Evolutionary conservation across 1,140 invertebrate species (phyloP).

Genomic region (Trichomalopsis sarcophagae): DNA sequence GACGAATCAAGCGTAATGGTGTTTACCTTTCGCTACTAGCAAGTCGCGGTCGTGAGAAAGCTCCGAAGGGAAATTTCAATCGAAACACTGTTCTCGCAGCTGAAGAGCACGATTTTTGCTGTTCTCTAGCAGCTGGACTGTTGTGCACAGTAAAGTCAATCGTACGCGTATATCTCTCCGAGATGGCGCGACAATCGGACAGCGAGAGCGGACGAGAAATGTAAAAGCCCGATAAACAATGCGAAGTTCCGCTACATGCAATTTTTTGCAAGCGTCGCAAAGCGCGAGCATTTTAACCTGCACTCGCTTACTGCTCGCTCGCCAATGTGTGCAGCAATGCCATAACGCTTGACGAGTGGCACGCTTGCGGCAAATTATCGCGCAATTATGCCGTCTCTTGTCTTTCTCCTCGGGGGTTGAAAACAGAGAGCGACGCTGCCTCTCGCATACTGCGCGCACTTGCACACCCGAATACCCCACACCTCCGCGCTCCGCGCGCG

Average conservation of each 20-base stretch:
- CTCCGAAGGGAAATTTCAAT: not conserved
- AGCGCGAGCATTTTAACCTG: not conserved
- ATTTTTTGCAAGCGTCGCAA: not conserved
- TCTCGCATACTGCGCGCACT: not conserved
- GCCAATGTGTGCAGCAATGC: not conserved
- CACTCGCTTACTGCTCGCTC: not conserved
- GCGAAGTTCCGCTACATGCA: not conserved
- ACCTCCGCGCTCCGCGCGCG: not conserved
- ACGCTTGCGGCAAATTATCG: slow-evolving; percentile 14
- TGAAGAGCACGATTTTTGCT: too few species aligned
- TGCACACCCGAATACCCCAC: not conserved
- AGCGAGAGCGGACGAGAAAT: not conserved
- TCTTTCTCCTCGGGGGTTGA: slow-evolving; percentile 27
- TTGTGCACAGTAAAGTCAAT: too few species aligned
- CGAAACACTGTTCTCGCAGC: too few species aligned
- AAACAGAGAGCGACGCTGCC: slow-evolving; percentile 26
- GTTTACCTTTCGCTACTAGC: slow-evolving; percentile 26
- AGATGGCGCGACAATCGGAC: too few species aligned
- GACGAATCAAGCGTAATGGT: slow-evolving; percentile 27
- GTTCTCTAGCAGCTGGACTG: too few species aligned
- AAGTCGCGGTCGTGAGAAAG: not conserved
- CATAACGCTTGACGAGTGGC: slow-evolving; percentile 11
- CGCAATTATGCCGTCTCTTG: slow-evolving; percentile 37
- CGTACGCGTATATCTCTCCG: too few species aligned
- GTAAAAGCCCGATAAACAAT: not conserved